Percentiles rank a stretch among this genome's conserved stretches.
These are phyloP conservation scores for Drosophila varians DNA, from an alignment of 1,140 invertebrate genomes.

Conservation along the genomic window DNA sequence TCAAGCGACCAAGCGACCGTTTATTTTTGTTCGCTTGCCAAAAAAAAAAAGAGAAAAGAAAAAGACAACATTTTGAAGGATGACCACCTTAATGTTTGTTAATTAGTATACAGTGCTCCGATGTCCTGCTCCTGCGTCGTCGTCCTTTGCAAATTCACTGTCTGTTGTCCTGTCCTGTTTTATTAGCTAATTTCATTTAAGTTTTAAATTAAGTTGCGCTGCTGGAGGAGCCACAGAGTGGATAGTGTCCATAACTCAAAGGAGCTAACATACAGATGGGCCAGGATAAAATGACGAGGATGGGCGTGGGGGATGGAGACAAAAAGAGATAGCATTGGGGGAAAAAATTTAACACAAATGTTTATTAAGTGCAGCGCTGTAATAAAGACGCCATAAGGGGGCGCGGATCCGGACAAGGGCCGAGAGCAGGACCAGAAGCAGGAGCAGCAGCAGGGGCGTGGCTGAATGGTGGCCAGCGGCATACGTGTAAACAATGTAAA, in stretches of 20 bases:
- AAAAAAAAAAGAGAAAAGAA: no score
- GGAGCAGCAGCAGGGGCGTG: conserved; percentile 15
- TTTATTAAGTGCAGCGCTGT: conserved; percentile 76
- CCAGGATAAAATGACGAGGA: conserved; percentile 1
- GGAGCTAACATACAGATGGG: conserved; percentile 20
- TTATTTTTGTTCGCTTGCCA: no score
- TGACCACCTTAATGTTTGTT: conserved; percentile 60
- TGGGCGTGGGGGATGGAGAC: background rate
- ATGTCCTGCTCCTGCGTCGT: conserved; percentile 3
- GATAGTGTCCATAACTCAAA: conserved; percentile 60
- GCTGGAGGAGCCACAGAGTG: conserved; percentile 44
- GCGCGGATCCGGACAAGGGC: background rate
- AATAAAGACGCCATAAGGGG: conserved; percentile 71
- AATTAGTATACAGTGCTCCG: conserved; percentile 50
- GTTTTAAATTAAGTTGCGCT: conserved; percentile 66
- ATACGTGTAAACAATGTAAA: conserved; percentile 75
- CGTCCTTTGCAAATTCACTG: background rate
- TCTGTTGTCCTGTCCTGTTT: conserved; percentile 38
- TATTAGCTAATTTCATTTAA: conserved; percentile 71
- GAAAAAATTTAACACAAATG: conserved; percentile 72
- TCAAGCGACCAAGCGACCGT: no score
- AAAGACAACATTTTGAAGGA: conserved; percentile 35
- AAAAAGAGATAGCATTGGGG: background rate
- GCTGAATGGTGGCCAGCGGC: conserved; percentile 46
- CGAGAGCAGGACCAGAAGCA: no score